Percentiles rank a stretch among this genome's conserved stretches.
These are phyloP conservation scores for Smutsia gigantea DNA, from an alignment of 2,797 vertebrate genomes.

Conservation along the genomic window DNA sequence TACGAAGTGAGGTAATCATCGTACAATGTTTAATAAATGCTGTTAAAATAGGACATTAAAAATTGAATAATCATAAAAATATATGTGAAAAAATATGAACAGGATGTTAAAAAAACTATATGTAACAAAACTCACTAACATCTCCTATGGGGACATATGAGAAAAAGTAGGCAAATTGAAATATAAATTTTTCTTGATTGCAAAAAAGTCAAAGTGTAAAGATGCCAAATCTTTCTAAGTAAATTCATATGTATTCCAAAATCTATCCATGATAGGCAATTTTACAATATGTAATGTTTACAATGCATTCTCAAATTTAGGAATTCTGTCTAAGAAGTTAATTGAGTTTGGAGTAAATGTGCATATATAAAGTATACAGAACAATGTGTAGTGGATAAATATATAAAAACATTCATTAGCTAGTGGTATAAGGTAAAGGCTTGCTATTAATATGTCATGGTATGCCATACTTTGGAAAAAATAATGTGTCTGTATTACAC, in stretches of 20 bases:
- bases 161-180: neutral
- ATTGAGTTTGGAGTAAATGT: neutral
- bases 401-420: neutral
- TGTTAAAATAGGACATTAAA: neutral
- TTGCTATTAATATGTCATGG: neutral
- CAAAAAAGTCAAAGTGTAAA: neutral
- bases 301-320: neutral
- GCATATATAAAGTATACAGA: neutral
- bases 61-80: neutral
- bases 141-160: neutral
- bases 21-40: neutral
- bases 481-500: neutral
- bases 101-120: neutral
- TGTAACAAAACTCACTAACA: neutral
- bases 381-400: neutral
- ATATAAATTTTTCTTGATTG: neutral
- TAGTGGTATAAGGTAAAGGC: neutral
- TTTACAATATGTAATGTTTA: neutral
- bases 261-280: neutral
- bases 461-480: neutral
- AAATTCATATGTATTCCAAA: neutral
- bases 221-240: neutral
- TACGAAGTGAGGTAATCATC: neutral
- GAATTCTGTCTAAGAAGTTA: neutral
- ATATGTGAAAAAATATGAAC: neutral